Conservation (phyloP, 2,888 invertebrate genomes). For the Aethes cnicana region DNA sequence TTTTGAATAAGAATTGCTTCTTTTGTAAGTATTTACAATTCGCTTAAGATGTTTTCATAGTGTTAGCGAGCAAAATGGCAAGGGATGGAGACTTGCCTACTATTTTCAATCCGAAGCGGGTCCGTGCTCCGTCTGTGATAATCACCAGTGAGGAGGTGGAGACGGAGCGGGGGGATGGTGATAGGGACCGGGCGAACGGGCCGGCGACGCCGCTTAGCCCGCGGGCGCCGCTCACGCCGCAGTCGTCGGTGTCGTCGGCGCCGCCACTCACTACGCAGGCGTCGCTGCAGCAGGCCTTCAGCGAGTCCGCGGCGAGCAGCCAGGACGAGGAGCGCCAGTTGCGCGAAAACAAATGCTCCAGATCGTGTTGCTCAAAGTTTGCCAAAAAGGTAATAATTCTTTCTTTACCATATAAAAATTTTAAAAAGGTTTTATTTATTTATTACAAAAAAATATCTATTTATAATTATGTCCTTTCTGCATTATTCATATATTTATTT, state of each 20-base stretch:
- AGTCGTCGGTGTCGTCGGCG: conserved; percentile 75
- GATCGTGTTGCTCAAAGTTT: conserved; percentile 90
- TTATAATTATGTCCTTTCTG: too few species aligned
- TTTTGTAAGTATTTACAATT: conserved; percentile 35
- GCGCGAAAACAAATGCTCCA: conserved; percentile 83
- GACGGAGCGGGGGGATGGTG: conserved; percentile 60
- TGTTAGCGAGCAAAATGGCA: conserved; percentile 74
- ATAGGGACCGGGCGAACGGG: conserved; percentile 71
- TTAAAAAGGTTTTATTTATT: too few species aligned
- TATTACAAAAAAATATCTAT: too few species aligned
- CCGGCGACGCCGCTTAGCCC: conserved; percentile 74
- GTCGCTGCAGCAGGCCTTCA: conserved; percentile 73
- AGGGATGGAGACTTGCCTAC: conserved; percentile 90
- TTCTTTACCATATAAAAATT: too few species aligned
- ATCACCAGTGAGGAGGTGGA: conserved; percentile 85
- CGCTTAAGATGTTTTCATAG: conserved; percentile 40
- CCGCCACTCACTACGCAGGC: conserved; percentile 74
- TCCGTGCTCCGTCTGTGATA: conserved; percentile 86
- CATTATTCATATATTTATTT: too few species aligned
- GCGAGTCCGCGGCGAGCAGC: conserved; percentile 82
- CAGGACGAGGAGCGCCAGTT: conserved; percentile 83
- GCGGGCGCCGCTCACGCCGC: conserved; percentile 71
- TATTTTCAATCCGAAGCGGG: conserved; percentile 89
- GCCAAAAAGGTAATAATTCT: conserved; percentile 88
- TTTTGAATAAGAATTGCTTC: conserved; percentile 20